Percentiles rank a stretch among this genome's conserved stretches.
Evolutionary conservation across 2,113 vertebrate species (phyloP).

Genomic region (Paramormyrops kingsleyae): DNA sequence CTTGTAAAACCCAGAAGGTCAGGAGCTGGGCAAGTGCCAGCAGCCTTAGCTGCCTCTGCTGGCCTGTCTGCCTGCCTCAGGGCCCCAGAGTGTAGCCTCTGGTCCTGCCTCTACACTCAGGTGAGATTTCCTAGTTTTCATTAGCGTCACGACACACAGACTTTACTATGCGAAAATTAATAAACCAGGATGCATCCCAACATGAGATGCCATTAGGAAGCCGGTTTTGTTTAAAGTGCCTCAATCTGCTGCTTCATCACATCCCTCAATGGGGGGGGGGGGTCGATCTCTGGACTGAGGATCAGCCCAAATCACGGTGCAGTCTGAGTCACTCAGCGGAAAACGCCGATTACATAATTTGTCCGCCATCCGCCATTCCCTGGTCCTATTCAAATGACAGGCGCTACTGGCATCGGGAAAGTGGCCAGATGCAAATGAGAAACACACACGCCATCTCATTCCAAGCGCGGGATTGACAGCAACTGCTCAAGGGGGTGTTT

Average conservation of each 20-base stretch:
- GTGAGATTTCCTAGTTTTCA: background rate
- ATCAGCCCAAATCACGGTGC: constrained; percentile 30
- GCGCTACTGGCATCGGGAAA: constrained; percentile 21
- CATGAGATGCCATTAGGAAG: constrained; percentile 21
- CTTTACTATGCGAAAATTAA: constrained; percentile 20
- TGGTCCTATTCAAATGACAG: constrained; percentile 35
- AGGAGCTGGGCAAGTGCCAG: constrained; percentile 26
- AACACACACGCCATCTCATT: constrained; percentile 12
- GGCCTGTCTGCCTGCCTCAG: constrained; percentile 25
- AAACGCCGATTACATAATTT: constrained; percentile 30
- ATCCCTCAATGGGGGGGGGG: constrained; percentile 20
- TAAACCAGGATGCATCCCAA: constrained; percentile 22
- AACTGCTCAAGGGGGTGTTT: background rate
- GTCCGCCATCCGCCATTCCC: constrained; percentile 30
- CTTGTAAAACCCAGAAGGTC: constrained; percentile 41
- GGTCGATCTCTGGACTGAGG: constrained; percentile 5
- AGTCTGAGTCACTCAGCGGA: constrained; percentile 26
- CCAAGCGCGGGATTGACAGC: background rate
- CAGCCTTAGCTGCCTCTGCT: constrained; percentile 19
- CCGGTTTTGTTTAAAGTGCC: constrained; percentile 20
- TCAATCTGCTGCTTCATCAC: constrained; percentile 39
- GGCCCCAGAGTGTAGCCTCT: background rate
- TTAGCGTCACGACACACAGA: constrained; percentile 15
- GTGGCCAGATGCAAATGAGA: constrained; percentile 24
- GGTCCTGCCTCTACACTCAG: background rate